Evolutionary conservation across 2,888 invertebrate genomes (phyloP).

Genomic region (Neoitamus cyanurus): DNA sequence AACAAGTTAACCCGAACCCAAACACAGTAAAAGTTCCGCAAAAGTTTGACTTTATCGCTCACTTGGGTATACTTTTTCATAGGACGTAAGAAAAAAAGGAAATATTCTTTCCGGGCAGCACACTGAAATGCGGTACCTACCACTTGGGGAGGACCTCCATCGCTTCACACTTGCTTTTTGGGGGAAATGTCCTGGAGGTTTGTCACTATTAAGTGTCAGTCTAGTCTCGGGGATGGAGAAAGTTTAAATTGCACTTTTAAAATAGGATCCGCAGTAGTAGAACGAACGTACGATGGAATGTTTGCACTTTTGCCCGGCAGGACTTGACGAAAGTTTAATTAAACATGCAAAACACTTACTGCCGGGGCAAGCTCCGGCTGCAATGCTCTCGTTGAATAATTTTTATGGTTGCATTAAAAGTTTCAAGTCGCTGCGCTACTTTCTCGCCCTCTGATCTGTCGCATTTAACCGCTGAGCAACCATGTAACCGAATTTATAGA

Average conservation of each 20-base stretch:
- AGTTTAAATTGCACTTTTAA: slow-evolving; percentile 43
- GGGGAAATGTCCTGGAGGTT: slow-evolving; percentile 16
- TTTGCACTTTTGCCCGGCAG: slow-evolving; percentile 19
- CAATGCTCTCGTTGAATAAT: slow-evolving; percentile 25
- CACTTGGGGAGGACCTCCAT: not conserved
- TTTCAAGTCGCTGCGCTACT: not conserved
- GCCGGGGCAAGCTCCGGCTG: not conserved
- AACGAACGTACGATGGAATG: not conserved
- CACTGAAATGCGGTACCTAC: slow-evolving; percentile 19
- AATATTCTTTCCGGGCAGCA: slow-evolving; percentile 8
- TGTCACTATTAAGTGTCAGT: slow-evolving; percentile 38
- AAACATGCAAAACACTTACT: slow-evolving; percentile 32
- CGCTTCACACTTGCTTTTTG: slow-evolving; percentile 15
- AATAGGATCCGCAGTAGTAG: slow-evolving; percentile 15
- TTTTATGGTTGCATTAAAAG: slow-evolving; percentile 38
- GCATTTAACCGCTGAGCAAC: not conserved
- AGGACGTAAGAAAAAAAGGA: slow-evolving; percentile 9
- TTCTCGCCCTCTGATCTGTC: not conserved
- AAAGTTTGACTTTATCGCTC: slow-evolving; percentile 42
- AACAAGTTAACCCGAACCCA: slow-evolving; percentile 41
- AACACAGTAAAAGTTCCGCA: slow-evolving; percentile 7
- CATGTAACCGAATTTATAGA: not conserved
- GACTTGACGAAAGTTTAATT: slow-evolving; percentile 40
- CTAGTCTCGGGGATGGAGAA: slow-evolving; percentile 24
- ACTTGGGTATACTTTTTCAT: slow-evolving; percentile 35